Evolutionary conservation across 2,797 vertebrate species (phyloP).

Genomic region (Artibeus jamaicensis): DNA sequence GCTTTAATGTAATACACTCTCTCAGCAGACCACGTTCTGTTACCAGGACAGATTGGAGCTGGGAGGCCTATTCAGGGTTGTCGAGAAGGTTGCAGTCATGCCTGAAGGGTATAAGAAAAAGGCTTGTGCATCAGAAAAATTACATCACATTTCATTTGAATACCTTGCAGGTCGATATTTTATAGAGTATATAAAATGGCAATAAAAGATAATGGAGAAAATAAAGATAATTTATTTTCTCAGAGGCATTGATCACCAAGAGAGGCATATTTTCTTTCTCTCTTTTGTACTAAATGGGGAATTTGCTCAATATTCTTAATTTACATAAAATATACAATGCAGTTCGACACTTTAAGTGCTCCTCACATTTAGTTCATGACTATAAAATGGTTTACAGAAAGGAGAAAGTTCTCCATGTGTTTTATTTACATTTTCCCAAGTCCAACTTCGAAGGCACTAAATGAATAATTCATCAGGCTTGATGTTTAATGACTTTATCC

Average conservation of each 20-base stretch:
- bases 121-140: slow-evolving; percentile 27
- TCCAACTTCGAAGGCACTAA: slow-evolving; percentile 66
- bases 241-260: slow-evolving; percentile 41
- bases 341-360: slow-evolving; percentile 63
- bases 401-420: slow-evolving; percentile 71
- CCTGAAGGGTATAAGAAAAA: slow-evolving; percentile 30
- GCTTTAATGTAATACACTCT: not conserved
- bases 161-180: slow-evolving; percentile 66
- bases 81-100: not conserved
- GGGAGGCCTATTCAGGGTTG: not conserved
- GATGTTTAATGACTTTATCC: slow-evolving; percentile 65
- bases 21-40: not conserved
- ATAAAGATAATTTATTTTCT: slow-evolving; percentile 68
- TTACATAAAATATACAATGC: slow-evolving; percentile 67
- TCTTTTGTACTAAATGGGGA: slow-evolving; percentile 49
- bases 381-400: slow-evolving; percentile 62
- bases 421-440: slow-evolving; percentile 75
- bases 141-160: slow-evolving; percentile 61
- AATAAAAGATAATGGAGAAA: slow-evolving; percentile 68
- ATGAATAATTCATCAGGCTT: slow-evolving; percentile 80
- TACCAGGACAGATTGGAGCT: not conserved
- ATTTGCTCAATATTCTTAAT: slow-evolving; percentile 72
- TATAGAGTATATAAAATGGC: slow-evolving; percentile 70
- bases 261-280: slow-evolving; percentile 62
- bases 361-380: slow-evolving; percentile 72